Evolutionary conservation across 2,113 vertebrate species (phyloP), one percentile per base, ranked within the genome.

Genomic region (Panthera tigris): DNA sequence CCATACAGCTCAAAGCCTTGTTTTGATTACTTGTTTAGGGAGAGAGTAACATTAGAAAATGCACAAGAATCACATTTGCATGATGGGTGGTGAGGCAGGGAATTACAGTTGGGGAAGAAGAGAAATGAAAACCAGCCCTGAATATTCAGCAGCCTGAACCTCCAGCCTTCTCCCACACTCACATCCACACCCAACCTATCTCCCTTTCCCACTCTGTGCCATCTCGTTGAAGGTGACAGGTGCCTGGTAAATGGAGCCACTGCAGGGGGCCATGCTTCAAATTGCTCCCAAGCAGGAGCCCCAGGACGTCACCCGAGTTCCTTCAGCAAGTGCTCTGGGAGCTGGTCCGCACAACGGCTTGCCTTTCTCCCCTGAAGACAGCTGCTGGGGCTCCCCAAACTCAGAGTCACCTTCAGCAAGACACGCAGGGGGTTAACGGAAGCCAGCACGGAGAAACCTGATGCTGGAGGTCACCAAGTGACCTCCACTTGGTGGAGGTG

Each of bases 1-100:
- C 88, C 94, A 96, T 65, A 65, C 73, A 85, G 86, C 89, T 97
- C 84, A 84, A 97, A 97, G 93, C n/a, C 87, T 76, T 97, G 71
- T 93, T 98, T 97, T 97, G 97, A 95, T 97, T 95, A 79, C 94
- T 97, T 97, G 85, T 98, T 97, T 98, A 90, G 94, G 52, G 68
- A 89, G 82, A 92, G 63, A 91, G 81, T 52, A 89, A 97, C 93
- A 91, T 80, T 95, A 94, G 63, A 90, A 97, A 93, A 89, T 82
- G 82, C 78, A 31, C 41, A 71, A 94, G 95, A 98, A 95, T 94
- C 88, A 69, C 81, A 98, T 98, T 93, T 97, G 93, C 94, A 96
- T 88, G 95, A 96, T 79, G 97, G 97, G 65, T 83, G 94, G 96
- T 80, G 85, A 96, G 83, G 74, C 71, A 91, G 87, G 63, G 94